These are phyloP conservation scores for Manduca sexta DNA, from an alignment of 1,140 invertebrate species.

Conservation along the genomic window DNA sequence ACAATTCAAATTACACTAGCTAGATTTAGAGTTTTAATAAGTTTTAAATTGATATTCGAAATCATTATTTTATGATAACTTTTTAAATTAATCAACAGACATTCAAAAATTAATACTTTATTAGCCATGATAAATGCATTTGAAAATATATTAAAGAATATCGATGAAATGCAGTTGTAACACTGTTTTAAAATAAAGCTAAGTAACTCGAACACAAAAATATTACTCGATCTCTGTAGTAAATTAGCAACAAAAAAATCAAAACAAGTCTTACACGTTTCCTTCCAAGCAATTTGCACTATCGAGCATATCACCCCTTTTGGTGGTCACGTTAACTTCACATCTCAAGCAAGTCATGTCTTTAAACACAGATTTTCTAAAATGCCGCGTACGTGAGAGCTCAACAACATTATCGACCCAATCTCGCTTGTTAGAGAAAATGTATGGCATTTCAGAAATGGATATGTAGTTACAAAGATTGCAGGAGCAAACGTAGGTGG, in stretches of 20 bases:
- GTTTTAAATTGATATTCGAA: too few species aligned
- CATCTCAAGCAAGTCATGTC: constrained; percentile 52
- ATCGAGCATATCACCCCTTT: constrained; percentile 22
- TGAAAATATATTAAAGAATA: too few species aligned
- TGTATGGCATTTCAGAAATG: constrained; percentile 46
- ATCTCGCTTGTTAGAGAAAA: constrained; percentile 39
- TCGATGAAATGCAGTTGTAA: too few species aligned
- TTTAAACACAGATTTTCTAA: constrained; percentile 44
- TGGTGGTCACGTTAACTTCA: constrained; percentile 37
- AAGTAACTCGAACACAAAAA: too few species aligned
- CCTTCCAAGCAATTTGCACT: constrained; percentile 43
- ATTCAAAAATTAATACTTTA: too few species aligned
- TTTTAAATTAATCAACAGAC: too few species aligned
- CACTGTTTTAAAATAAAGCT: too few species aligned
- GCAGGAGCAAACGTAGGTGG: constrained; percentile 43
- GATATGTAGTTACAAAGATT: constrained; percentile 54
- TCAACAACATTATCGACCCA: constrained; percentile 53
- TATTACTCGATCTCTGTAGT: too few species aligned
- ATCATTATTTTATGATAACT: too few species aligned
- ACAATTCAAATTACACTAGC: too few species aligned
- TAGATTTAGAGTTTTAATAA: too few species aligned
- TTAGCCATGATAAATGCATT: too few species aligned
- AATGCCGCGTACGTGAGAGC: constrained; percentile 35
- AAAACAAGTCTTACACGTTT: constrained; percentile 35
- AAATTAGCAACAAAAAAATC: background rate